These are phyloP conservation scores for Mylabris phalerata DNA, from an alignment of 1,140 invertebrate genomes.

Conservation along the genomic window DNA sequence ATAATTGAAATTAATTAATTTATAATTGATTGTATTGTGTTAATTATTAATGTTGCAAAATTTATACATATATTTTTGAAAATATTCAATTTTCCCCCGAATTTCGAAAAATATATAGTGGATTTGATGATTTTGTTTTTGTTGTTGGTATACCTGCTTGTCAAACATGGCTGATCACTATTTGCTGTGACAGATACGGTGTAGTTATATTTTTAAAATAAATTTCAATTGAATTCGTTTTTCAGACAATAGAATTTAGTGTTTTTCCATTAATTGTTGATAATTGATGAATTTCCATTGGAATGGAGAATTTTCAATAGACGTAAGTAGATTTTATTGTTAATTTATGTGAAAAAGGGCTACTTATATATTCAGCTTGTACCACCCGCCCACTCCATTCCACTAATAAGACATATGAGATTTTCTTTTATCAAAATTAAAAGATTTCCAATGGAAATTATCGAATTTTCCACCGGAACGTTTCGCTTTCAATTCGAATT, in stretches of 20 bases:
- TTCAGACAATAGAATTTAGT: no score
- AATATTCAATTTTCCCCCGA: background rate
- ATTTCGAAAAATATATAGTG: background rate
- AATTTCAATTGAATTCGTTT: no score
- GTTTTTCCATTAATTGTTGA: no score
- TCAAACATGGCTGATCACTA: background rate
- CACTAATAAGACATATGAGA: background rate
- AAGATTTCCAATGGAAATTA: no score
- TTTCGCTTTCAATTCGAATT: no score
- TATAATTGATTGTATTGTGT: background rate
- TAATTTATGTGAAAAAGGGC: no score
- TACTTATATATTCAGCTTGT: background rate
- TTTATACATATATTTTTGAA: background rate
- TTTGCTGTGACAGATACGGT: constrained; percentile 1
- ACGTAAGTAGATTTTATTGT: no score
- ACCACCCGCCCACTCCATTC: background rate
- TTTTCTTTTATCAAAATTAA: background rate
- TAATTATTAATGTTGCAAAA: no score
- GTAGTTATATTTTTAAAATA: no score
- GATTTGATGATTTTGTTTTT: background rate
- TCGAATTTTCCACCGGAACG: no score
- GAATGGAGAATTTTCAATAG: no score
- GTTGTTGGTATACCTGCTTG: background rate
- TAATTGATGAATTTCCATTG: no score
- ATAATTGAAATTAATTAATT: constrained; percentile 1